phyloP scores from a whole-genome alignment of 2,888 invertebrate species.

The Calliscelio sp. region DNA sequence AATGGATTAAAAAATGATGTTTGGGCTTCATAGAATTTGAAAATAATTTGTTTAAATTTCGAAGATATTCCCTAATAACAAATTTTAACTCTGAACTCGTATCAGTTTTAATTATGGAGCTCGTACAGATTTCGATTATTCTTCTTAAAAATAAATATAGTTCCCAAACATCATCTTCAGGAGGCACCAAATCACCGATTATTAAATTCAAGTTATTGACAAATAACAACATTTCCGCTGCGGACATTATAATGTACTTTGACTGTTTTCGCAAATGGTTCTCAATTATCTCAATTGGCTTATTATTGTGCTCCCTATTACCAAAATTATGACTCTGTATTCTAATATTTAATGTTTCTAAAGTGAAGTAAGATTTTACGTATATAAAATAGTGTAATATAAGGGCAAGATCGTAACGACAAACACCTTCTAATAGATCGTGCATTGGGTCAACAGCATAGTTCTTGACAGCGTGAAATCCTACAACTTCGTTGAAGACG shows the following conservation, averaged over 20 bases:
- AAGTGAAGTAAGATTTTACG: constrained; percentile 38
- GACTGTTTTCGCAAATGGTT: constrained; percentile 46
- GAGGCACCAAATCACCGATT: constrained; percentile 61
- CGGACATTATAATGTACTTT: constrained; percentile 60
- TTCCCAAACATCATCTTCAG: constrained; percentile 61
- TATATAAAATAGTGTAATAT: constrained; percentile 47
- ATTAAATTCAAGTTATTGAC: constrained; percentile 63
- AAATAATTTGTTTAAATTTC: constrained; percentile 7
- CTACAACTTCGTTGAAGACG: constrained; percentile 39
- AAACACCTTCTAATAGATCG: constrained; percentile 50
- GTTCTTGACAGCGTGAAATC: constrained; percentile 43
- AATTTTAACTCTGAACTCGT: neutral
- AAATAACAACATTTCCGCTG: constrained; percentile 68
- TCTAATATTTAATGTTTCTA: constrained; percentile 34
- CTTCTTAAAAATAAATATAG: constrained; percentile 59
- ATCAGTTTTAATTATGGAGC: neutral
- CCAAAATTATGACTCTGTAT: constrained; percentile 41
- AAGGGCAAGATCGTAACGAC: constrained; percentile 36
- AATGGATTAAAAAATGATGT: constrained; percentile 39
- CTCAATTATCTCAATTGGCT: constrained; percentile 53
- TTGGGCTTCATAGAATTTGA: constrained; percentile 33
- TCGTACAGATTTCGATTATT: constrained; percentile 34
- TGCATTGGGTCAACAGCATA: constrained; percentile 53
- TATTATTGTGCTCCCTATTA: constrained; percentile 17
- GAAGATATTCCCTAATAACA: constrained; percentile 27